phyloP scores from a whole-genome alignment of 1,140 invertebrate species.

The Coelopa frigida region DNA sequence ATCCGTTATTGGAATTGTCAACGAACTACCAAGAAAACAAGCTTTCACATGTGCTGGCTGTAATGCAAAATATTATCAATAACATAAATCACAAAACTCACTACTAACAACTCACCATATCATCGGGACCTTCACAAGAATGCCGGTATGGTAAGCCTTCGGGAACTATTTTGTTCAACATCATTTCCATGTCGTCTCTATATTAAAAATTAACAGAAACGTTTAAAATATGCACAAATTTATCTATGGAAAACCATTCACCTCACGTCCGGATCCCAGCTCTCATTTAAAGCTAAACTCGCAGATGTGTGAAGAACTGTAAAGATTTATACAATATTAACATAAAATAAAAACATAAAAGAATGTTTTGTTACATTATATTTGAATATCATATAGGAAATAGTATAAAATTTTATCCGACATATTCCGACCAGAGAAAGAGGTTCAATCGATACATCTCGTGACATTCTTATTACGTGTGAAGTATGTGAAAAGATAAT shows the following conservation, averaged over 20 bases:
- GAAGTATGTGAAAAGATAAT: no score
- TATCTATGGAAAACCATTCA: constrained; percentile 16
- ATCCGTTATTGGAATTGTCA: constrained; percentile 93
- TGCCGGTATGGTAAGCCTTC: constrained; percentile 92
- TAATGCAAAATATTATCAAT: not conserved
- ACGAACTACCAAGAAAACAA: constrained; percentile 88
- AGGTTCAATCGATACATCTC: no score
- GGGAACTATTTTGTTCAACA: constrained; percentile 97
- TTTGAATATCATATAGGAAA: no score
- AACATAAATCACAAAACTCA: constrained; percentile 9
- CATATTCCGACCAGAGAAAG: no score
- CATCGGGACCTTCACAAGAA: constrained; percentile 94
- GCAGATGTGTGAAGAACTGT: constrained; percentile 94
- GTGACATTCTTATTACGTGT: no score
- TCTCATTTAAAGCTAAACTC: constrained; percentile 93
- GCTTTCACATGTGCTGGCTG: constrained; percentile 96
- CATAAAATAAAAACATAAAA: no score
- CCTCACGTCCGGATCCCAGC: constrained; percentile 92
- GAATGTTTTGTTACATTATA: not conserved
- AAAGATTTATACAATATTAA: no score
- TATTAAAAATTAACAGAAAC: not conserved
- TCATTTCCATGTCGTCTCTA: constrained; percentile 96
- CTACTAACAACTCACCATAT: constrained; percentile 70
- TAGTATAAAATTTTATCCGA: no score
- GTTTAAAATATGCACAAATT: not conserved